A percentile compares a stretch with the other conserved stretches of the same genome.
phyloP scores from a whole-genome alignment of 2,797 vertebrate genomes.

The Carapus acus region DNA sequence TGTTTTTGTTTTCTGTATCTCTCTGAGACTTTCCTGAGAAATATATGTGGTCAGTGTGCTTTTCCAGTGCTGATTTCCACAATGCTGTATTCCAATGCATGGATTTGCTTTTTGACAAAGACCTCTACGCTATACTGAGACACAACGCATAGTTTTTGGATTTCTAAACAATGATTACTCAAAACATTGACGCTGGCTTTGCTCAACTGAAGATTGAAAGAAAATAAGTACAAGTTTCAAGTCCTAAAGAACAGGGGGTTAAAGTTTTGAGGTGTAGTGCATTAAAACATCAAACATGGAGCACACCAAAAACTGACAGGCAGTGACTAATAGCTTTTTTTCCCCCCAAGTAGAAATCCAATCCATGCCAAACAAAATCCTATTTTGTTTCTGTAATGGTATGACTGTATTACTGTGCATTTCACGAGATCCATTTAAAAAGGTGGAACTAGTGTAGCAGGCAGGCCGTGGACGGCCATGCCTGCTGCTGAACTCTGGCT shows the following conservation, averaged over 20 bases:
- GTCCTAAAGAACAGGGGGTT: slow-evolving; percentile 56
- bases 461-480: slow-evolving; percentile 48
- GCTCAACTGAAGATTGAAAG: slow-evolving; percentile 47
- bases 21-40: slow-evolving; percentile 72
- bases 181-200: slow-evolving; percentile 55
- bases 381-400: slow-evolving; percentile 77
- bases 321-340: slow-evolving; percentile 74
- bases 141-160: no score
- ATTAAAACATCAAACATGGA: slow-evolving; percentile 60
- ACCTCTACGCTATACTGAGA: slow-evolving; percentile 57
- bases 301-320: slow-evolving; percentile 69
- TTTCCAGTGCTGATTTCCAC: slow-evolving; percentile 60
- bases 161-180: no score
- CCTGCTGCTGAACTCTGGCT: slow-evolving; percentile 47
- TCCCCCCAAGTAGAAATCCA: slow-evolving; percentile 64
- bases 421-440: slow-evolving; percentile 74
- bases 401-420: slow-evolving; percentile 75
- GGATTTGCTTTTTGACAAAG: slow-evolving; percentile 58
- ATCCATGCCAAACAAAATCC: slow-evolving; percentile 77
- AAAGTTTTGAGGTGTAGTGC: slow-evolving; percentile 56
- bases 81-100: slow-evolving; percentile 54
- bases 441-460: slow-evolving; percentile 64
- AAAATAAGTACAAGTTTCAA: slow-evolving; percentile 50
- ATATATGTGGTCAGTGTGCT: slow-evolving; percentile 73
- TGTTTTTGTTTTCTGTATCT: slow-evolving; percentile 59